These are phyloP conservation scores for Cochlearius cochlearius DNA, from an alignment of 2,113 vertebrate genomes.

Conservation along the genomic window DNA sequence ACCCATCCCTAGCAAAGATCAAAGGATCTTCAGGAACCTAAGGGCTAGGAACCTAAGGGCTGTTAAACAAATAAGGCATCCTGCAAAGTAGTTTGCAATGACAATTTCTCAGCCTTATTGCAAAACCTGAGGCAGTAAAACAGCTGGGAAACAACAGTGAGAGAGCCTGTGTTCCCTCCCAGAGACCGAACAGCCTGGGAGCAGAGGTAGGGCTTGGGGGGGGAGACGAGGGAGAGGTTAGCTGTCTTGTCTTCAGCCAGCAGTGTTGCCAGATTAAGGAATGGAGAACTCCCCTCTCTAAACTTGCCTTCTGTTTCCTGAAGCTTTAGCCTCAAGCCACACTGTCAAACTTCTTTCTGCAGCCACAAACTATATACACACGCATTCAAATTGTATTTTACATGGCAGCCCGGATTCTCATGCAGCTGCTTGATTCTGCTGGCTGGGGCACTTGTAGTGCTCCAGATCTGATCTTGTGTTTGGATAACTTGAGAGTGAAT, in stretches of 20 bases:
- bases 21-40: background rate
- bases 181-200: background rate
- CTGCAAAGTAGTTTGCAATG: background rate
- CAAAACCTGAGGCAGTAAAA: background rate
- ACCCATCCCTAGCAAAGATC: background rate
- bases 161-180: background rate
- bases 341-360: background rate
- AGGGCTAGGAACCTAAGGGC: background rate
- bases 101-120: background rate
- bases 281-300: background rate
- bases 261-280: background rate
- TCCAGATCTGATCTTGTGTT: background rate
- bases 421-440: background rate
- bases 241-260: background rate
- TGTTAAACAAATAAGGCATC: background rate
- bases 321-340: background rate
- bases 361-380: background rate
- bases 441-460: background rate
- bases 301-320: background rate
- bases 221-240: background rate
- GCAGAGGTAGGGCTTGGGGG: background rate
- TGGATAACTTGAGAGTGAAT: background rate
- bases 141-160: background rate
- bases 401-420: background rate
- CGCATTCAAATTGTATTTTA: background rate